Evolutionary conservation across 2,113 vertebrate genomes (phyloP).

Genomic region (Oenanthe melanoleuca): DNA sequence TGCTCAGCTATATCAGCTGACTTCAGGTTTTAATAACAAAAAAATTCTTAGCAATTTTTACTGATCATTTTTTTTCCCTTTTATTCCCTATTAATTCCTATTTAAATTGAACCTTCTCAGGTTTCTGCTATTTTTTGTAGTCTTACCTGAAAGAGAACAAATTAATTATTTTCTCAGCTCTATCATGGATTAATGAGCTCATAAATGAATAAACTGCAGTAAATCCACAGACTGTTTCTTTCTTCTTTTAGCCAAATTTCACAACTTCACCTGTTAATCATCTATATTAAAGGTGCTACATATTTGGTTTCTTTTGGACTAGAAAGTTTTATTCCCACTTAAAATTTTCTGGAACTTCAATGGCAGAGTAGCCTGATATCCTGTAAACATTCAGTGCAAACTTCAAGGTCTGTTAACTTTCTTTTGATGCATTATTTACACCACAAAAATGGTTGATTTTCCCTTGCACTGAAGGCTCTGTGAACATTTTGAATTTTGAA

Average conservation of each 20-base stretch:
- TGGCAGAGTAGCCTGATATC: rapidly evolving
- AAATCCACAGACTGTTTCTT: neutral
- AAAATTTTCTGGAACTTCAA: neutral
- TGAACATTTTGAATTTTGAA: neutral
- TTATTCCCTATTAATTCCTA: neutral
- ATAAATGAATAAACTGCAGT: neutral
- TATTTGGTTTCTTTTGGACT: neutral
- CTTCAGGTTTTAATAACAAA: neutral
- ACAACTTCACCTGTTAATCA: neutral
- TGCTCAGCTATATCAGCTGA: neutral
- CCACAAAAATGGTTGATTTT: neutral
- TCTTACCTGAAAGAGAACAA: neutral
- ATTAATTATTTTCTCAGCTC: neutral
- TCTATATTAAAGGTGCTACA: neutral
- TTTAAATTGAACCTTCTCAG: neutral
- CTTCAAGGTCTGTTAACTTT: rapidly evolving
- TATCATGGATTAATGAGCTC: neutral
- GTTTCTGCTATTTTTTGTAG: neutral
- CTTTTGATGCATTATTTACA: neutral
- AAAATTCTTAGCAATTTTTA: neutral
- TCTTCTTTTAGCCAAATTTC: neutral
- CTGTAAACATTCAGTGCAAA: neutral
- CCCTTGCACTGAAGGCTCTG: neutral
- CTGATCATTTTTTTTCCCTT: neutral
- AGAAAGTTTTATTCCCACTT: neutral